Evolutionary conservation across 2,888 invertebrate species (phyloP).

Genomic region (Glyphotaelius pellucidus): DNA sequence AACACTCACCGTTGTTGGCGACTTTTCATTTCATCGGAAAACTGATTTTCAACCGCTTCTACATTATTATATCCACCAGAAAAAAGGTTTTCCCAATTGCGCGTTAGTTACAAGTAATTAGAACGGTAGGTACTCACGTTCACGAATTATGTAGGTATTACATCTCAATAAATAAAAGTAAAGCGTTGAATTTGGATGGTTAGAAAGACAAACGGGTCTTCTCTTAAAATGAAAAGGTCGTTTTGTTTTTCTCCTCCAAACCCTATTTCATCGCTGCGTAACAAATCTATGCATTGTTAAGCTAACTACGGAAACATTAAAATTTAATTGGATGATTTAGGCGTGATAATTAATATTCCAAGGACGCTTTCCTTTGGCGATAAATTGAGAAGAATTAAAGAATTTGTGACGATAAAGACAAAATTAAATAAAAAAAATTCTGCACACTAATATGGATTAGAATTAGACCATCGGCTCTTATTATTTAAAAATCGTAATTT

Average conservation of each 20-base stretch:
- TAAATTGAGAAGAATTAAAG: conserved; percentile 43
- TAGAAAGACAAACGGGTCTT: not conserved
- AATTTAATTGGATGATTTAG: conserved; percentile 44
- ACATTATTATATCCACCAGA: too few relatives aligned
- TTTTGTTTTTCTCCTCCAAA: not conserved
- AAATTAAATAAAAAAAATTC: not conserved
- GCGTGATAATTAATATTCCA: conserved; percentile 46
- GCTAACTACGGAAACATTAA: conserved; percentile 37
- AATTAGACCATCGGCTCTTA: not conserved
- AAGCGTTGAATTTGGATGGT: not conserved
- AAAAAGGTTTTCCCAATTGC: too few relatives aligned
- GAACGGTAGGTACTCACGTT: too few relatives aligned
- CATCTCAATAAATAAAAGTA: not conserved
- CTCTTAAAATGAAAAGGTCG: not conserved
- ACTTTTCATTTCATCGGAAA: too few relatives aligned
- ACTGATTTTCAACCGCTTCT: too few relatives aligned
- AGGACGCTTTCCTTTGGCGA: conserved; percentile 49
- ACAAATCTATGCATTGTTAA: conserved; percentile 45
- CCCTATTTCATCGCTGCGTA: not conserved
- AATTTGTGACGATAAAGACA: not conserved
- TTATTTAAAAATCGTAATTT: not conserved
- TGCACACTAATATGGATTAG: not conserved
- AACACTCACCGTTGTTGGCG: too few relatives aligned
- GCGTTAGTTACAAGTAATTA: too few relatives aligned
- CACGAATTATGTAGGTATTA: not conserved